phyloP scores from a whole-genome alignment of 2,113 vertebrate species.

The Malurus alboscapulatus region DNA sequence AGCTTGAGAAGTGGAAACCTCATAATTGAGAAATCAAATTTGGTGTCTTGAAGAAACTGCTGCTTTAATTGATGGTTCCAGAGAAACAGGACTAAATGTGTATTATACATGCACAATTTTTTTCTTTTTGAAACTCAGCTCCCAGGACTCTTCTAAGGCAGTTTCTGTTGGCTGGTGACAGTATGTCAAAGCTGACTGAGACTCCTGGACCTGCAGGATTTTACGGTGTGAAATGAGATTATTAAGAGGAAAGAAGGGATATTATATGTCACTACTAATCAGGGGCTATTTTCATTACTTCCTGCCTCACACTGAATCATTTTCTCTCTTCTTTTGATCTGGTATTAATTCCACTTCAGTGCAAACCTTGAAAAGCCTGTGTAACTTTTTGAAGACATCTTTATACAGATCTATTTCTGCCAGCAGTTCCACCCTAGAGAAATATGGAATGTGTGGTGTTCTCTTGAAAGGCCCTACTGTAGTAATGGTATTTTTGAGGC shows the following conservation, averaged over 20 bases:
- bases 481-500: background rate
- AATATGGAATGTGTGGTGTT: background rate
- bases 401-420: background rate
- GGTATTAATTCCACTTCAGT: background rate
- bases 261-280: background rate
- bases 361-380: background rate
- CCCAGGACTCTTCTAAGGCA: background rate
- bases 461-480: background rate
- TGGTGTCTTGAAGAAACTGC: background rate
- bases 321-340: background rate
- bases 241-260: background rate
- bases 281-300: background rate
- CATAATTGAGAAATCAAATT: background rate
- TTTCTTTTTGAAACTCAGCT: background rate
- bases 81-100: background rate
- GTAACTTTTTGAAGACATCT: background rate
- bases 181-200: background rate
- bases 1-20: background rate
- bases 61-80: background rate
- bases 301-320: background rate
- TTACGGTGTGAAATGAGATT: rapidly evolving
- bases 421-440: background rate
- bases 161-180: background rate
- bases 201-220: background rate
- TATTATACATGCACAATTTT: rapidly evolving